These are phyloP conservation scores for Cichlasoma orientale DNA, from an alignment of 2,797 vertebrate genomes.

Conservation along the genomic window DNA sequence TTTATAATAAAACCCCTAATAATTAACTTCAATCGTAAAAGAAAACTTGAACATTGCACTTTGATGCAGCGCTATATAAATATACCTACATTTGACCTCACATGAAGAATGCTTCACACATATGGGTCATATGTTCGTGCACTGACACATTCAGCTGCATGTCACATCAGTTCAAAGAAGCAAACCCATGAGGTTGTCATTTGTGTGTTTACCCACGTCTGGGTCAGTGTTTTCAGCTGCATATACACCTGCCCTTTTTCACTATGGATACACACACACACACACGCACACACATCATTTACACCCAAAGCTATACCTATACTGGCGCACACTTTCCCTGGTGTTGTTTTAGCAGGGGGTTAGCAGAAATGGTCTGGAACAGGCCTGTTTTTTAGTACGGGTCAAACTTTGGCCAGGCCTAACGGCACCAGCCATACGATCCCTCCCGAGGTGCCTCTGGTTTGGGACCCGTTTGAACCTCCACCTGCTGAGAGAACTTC, in stretches of 20 bases:
- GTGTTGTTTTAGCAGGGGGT: conserved; percentile 80
- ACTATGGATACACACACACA: conserved; percentile 39
- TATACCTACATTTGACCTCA: conserved; percentile 57
- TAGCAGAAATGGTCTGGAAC: conserved; percentile 91
- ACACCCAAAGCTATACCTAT: conserved; percentile 31
- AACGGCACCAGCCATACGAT: conserved; percentile 86
- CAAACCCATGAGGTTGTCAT: conserved; percentile 60
- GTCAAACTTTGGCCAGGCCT: conserved; percentile 92
- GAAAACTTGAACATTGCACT: neutral
- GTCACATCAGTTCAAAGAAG: conserved; percentile 75
- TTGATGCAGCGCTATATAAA: conserved; percentile 31
- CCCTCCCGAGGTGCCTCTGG: conserved; percentile 88
- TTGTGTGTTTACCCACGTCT: conserved; percentile 67
- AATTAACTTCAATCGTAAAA: neutral
- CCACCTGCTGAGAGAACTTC: conserved; percentile 95
- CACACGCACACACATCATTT: conserved; percentile 45
- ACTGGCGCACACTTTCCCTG: conserved; percentile 61
- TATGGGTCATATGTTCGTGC: conserved; percentile 59
- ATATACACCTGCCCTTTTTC: conserved; percentile 56
- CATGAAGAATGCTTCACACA: conserved; percentile 51
- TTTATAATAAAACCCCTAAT: neutral
- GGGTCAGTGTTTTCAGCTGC: conserved; percentile 70
- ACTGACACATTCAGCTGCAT: conserved; percentile 64
- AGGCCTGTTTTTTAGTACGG: conserved; percentile 86
- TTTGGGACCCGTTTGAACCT: conserved; percentile 92